Base-by-base conservation (phyloP, 1,140 invertebrate genomes). In the Pinna nobilis region DNA sequence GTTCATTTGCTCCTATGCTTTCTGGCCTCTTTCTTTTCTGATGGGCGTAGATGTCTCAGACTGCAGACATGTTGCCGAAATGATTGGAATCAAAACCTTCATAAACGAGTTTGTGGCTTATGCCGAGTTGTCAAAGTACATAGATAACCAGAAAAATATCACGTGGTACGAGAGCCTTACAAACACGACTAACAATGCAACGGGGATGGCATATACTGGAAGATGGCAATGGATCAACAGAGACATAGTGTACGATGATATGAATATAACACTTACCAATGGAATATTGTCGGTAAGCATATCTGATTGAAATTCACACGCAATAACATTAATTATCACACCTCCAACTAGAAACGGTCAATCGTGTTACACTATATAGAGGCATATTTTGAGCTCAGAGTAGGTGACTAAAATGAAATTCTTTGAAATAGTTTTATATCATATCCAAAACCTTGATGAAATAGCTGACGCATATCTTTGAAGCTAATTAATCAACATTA, bases 51-150 rank as follows among this genome's bases (percentile, higher is more conserved):
- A 65, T 2, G 41, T 65, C 11, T 60, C 55, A 11, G 85, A 88
- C 71, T 88, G 87, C 69, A 51, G 86, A 20, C 66, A 81, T 33
- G 83, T 88, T 1, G 87, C 84, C 0, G 51, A 83, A 66, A 70
- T 88, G 49, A 78, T 88, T 47, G 87, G 87, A 18, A 70, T 87
- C 13, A 88, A 88, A 59, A 86, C 83, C 20, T 86, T 88, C 64
- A 60, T 86, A 30, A 88, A 88, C 64, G 87, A 88, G 51, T 88
- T 88, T 71, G 70, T 88, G 2, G 87, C 86, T 3, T 88, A 69
- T n/a, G 30, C 51, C 32, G 23, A 20, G 6, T 33, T 69, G 13
- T 69, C 66, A 2, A 20, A 13, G 18, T 59, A 59, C 18, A 69
- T 69, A 13, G 23, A 60, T 1, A 69, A 69, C 28, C 13, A 44